Evolutionary conservation across 1,140 invertebrate genomes (phyloP), one percentile per base, ranked within the genome.

Genomic region (Papilio xuthus): DNA sequence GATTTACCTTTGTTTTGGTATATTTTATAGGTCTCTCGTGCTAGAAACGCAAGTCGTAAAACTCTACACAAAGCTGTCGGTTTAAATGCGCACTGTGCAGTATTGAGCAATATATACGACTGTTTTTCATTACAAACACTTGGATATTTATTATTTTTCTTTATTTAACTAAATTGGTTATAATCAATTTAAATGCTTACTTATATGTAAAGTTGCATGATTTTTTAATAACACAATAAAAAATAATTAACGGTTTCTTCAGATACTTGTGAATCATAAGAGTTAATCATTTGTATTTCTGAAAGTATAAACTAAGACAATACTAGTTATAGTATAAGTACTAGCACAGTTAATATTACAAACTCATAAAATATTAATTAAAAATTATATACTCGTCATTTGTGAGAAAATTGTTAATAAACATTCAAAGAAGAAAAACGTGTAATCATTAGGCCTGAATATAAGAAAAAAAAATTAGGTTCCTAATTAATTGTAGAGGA

Each of bases 1-100:
- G 70, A 85, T 81, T 80, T 63, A 82, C 85, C 79, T 84, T 85
- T 88, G 83, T 88, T 88, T 88, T 80, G 79, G 80, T 86, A 86
- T 84, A 82, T 86, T 91, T 92, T 89, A 91, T 87, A 86, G 80
- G 84, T 75, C 60, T 78, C 56, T 77, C 78, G 90, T 85, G 85
- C 88, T 83, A 92, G 85, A 89, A 86, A 88, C 81, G 73, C 77
- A 70, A 47, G 83, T 86, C 88, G 86, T 92, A 91, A 92, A 92
- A 88, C 87, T 89, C 85, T 86, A 79, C 81, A 86, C 84, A 89
- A 88, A 86, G 86, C 83, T 85, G 85, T 83, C 85, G 79, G 41
- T 77, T 71, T 79, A 44, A 83, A 77, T 79, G 74, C 75, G 77
- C 10, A 76, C 50, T 82, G 44, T 50, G 63, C 69, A 47, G 53